Evolutionary conservation across 2,113 vertebrate genomes (phyloP), one percentile per base, ranked within the genome.

Genomic region (Coryphaenoides rupestris): DNA sequence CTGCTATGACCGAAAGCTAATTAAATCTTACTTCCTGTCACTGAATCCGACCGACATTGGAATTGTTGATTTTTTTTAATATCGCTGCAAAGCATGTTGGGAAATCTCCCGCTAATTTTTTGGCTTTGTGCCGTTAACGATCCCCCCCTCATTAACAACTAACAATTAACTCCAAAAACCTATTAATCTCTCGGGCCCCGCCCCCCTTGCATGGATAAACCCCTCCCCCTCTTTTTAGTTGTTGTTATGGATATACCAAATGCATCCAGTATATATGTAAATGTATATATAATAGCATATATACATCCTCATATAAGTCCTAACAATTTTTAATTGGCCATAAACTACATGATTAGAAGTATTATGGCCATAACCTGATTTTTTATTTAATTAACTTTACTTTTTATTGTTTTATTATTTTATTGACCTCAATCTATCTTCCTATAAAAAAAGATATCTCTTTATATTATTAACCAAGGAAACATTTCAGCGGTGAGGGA

Each of bases 231-330:
- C 49, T 21, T 53, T 74, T 28, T 63, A 19, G 21, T 26, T 22
- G 50, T 61, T 68, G 26, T 46, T 70, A 76, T 75, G 57, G 62
- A 66, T 75, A 72, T 60, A 79, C 59, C 74, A 73, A 84, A 74
- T 67, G 77, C 75, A 85, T 85, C 80, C 65, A 81, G 76, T 61
- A 87, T 90, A 85, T 87, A 89, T 89, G 84, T 84, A 59, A 77
- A 84, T 90, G 86, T 86, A 88, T 89, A 85, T 84, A 53, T 33
- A 76, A 75, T 83, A 82, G 77, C 70, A 83, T 86, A 85, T 88
- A 90, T 88, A 74, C 84, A 87, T 89, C 81, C 83, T 87, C 88
- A 87, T 86, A 89, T 87, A 65, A 75, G 54, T 84, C 57, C 77
- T 75, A 87, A 82, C 85, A 72, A 73, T 77, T 74, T 79, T 75